Conservation (phyloP, 2,888 invertebrate genomes). For the Disparrhopalites patrizii region DNA sequence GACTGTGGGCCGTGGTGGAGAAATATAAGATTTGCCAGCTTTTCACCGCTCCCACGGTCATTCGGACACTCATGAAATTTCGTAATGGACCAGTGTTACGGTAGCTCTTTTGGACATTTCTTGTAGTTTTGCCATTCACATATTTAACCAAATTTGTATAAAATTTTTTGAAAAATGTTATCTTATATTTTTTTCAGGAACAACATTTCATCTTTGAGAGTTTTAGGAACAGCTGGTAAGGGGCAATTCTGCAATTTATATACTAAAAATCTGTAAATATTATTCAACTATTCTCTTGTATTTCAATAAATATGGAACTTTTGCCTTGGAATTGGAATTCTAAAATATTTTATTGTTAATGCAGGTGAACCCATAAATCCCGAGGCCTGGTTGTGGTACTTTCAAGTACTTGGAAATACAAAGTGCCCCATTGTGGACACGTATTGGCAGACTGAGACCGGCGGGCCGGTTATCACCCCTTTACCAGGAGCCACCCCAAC, state of each 20-base stretch:
- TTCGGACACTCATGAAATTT: conserved; percentile 91
- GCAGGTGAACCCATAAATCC: conserved; percentile 92
- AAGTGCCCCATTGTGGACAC: conserved; percentile 93
- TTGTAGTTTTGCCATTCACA: too few species aligned
- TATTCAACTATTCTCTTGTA: too few species aligned
- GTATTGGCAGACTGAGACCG: conserved; percentile 99
- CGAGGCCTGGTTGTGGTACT: conserved; percentile 97
- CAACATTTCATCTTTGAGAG: conserved; percentile 63
- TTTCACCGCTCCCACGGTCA: conserved; percentile 98
- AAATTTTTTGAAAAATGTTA: too few species aligned
- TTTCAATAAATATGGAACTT: too few species aligned
- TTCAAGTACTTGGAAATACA: conserved; percentile 69
- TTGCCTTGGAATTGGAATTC: background rate
- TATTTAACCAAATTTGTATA: too few species aligned
- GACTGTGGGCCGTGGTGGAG: conserved; percentile 89
- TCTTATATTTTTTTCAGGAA: conserved; percentile 57
- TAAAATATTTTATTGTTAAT: background rate
- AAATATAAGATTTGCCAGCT: conserved; percentile 94
- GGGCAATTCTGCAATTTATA: too few species aligned
- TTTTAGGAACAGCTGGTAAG: conserved; percentile 83
- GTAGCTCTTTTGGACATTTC: conserved; percentile 59
- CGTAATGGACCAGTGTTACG: conserved; percentile 77
- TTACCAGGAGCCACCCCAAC: conserved; percentile 93
- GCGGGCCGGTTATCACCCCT: conserved; percentile 94
- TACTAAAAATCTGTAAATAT: too few species aligned